A percentile compares a stretch with the other conserved stretches of the same genome.
phyloP scores from a whole-genome alignment of 2,797 vertebrate species.

The Centroberyx gerrardi region DNA sequence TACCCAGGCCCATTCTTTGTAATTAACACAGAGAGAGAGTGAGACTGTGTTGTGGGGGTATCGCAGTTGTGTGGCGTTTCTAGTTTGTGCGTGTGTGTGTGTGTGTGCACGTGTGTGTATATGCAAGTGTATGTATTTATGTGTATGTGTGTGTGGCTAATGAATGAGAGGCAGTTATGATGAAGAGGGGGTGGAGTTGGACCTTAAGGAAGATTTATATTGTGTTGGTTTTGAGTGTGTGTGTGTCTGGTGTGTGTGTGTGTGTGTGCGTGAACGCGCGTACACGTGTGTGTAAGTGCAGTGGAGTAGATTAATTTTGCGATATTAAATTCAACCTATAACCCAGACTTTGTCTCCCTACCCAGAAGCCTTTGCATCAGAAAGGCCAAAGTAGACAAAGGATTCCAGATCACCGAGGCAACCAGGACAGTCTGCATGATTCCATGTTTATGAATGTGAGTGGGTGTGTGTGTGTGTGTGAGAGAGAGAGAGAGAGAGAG shows the following conservation, averaged over 20 bases:
- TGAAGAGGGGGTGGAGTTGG: conserved; percentile 83
- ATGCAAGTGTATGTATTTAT: conserved; percentile 40
- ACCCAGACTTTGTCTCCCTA: conserved; percentile 71
- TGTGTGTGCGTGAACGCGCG: conserved; percentile 22
- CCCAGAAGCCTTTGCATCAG: conserved; percentile 59
- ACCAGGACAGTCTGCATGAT: conserved; percentile 37
- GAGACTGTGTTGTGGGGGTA: conserved; percentile 65
- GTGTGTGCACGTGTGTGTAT: conserved; percentile 8
- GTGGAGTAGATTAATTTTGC: conserved; percentile 80
- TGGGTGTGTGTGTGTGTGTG: neutral
- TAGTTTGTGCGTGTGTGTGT: conserved; percentile 39
- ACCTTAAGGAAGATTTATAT: conserved; percentile 86
- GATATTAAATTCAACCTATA: conserved; percentile 81
- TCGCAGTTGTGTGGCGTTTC: conserved; percentile 72
- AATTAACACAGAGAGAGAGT: conserved; percentile 85
- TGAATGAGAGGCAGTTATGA: conserved; percentile 84
- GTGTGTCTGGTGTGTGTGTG: conserved; percentile 21
- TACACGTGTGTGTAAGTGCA: conserved; percentile 41
- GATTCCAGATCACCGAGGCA: conserved; percentile 53
- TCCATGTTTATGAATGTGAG: conserved; percentile 22
- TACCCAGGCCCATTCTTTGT: conserved; percentile 83
- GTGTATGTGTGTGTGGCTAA: conserved; percentile 54
- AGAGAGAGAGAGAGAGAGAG: conserved; percentile 15
- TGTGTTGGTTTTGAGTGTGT: conserved; percentile 22
- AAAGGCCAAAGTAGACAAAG: conserved; percentile 72